phyloP scores from a whole-genome alignment of 2,888 invertebrate genomes.

The Parthenolecanium corni region DNA sequence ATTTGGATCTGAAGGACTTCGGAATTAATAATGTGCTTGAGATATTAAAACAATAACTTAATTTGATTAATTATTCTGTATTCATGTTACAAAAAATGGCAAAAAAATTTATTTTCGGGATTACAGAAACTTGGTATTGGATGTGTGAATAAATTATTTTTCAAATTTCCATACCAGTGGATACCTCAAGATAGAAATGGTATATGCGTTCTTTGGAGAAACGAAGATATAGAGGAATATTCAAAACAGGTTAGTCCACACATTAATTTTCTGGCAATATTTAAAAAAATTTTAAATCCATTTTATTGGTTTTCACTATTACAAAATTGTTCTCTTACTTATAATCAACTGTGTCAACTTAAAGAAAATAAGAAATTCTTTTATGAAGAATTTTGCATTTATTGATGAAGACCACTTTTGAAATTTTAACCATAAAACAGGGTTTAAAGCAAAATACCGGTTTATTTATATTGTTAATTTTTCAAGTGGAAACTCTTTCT shows the following conservation, averaged over 20 bases:
- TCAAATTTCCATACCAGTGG: constrained; percentile 53
- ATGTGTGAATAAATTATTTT: constrained; percentile 53
- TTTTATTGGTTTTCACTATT: neutral
- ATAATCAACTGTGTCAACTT: too few relatives aligned
- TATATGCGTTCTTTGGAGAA: constrained; percentile 48
- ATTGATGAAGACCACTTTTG: too few relatives aligned
- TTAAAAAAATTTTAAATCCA: neutral
- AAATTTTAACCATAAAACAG: too few relatives aligned
- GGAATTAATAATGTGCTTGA: too few relatives aligned
- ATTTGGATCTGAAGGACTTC: too few relatives aligned
- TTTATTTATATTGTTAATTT: too few relatives aligned
- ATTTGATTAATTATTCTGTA: neutral
- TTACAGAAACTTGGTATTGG: constrained; percentile 49
- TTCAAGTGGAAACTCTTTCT: too few relatives aligned
- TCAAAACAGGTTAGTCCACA: constrained; percentile 20
- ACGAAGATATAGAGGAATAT: constrained; percentile 42
- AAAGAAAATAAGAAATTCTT: too few relatives aligned
- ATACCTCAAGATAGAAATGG: constrained; percentile 54
- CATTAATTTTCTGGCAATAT: neutral
- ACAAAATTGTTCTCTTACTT: too few relatives aligned
- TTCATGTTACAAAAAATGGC: neutral
- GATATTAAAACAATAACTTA: neutral
- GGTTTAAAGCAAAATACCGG: too few relatives aligned
- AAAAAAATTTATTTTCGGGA: neutral
- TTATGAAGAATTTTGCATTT: too few relatives aligned